phyloP scores from a whole-genome alignment of 2,797 vertebrate genomes.

The Petrocephalus schoutedeni region DNA sequence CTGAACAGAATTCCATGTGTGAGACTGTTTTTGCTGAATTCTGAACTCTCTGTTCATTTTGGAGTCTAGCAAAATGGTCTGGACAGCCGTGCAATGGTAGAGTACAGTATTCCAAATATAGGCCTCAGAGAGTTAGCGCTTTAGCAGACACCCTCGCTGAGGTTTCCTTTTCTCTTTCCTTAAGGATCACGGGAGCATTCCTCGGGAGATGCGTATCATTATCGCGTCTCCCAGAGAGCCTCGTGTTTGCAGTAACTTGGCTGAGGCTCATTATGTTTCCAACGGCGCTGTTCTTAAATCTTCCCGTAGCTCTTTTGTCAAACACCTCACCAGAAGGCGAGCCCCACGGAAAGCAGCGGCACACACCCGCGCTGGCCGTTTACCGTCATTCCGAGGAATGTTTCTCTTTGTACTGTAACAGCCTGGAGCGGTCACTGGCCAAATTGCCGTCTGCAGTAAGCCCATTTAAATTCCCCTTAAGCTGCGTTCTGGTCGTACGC shows the following conservation, averaged over 20 bases:
- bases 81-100: conserved; percentile 27
- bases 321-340: conserved; percentile 18
- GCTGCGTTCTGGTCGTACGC: background rate
- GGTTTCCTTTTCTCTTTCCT: background rate
- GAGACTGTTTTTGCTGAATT: conserved; percentile 29
- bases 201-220: conserved; percentile 39
- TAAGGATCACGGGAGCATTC: conserved; percentile 33
- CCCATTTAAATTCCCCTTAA: background rate
- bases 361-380: background rate
- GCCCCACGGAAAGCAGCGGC: conserved; percentile 14
- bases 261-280: conserved; percentile 37
- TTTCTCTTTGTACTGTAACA: background rate
- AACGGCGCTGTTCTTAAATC: conserved; percentile 35
- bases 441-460: background rate
- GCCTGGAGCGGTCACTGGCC: background rate
- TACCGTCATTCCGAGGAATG: background rate
- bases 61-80: conserved; percentile 30
- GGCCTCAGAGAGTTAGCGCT: conserved; percentile 32
- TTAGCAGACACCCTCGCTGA: conserved; percentile 36
- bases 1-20: conserved; percentile 33
- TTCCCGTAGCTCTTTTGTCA: conserved; percentile 20
- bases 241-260: conserved; percentile 40
- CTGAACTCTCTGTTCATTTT: conserved; percentile 26
- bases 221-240: conserved; percentile 41
- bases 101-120: conserved; percentile 36